Base-by-base conservation (phyloP, 2,797 vertebrate species). In the Pelodytes ibericus region DNA sequence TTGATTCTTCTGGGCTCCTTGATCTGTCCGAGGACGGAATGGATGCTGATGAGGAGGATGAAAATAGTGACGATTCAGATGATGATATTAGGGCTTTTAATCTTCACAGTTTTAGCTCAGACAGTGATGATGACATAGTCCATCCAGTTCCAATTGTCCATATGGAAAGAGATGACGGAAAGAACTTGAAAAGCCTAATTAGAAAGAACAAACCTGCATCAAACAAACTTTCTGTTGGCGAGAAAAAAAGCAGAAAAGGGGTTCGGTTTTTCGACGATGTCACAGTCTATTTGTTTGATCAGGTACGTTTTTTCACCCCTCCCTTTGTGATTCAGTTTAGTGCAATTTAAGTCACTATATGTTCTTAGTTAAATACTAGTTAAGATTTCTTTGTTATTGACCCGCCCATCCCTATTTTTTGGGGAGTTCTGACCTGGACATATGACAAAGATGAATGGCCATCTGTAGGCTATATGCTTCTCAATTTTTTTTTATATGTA, bases 191-290 rank as follows among this genome's bases (percentile, higher is more conserved):
- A 85, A 97, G 98, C 88, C 84, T 99, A 79, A 80, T 99, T 82
- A 99, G 97, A 81, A 70, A 81, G 39, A 70, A 83, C 0, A 84
- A 81, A 3, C 10, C 80, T 0, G 18, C 69, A 22, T 0, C 56
- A 1, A 82, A 78, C 33, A 81, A 8, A 72, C 83, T 83, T 0
- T 62, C 80, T 0, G 65, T 84, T 0, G 79, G 83, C 0, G 85
- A 88, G 80, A 90, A 79, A 75, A 75, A 33, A 47, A 84, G 92
- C 67, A 94, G 91, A 64, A 96, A 96, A 88, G 93, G 93, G 0
- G 98, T 99, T 71, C 95, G 94, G 0, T 99, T 99, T 87, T 99
- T 99, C 27, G 95, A 98, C 60, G 97, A 99, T 77, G 98, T 99
- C 87, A 99, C 97, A 0, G 96, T 99, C 84, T 99, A 95, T 86